Evolutionary conservation across 2,113 vertebrate genomes (phyloP).

Genomic region (Brienomyrus longianalis): DNA sequence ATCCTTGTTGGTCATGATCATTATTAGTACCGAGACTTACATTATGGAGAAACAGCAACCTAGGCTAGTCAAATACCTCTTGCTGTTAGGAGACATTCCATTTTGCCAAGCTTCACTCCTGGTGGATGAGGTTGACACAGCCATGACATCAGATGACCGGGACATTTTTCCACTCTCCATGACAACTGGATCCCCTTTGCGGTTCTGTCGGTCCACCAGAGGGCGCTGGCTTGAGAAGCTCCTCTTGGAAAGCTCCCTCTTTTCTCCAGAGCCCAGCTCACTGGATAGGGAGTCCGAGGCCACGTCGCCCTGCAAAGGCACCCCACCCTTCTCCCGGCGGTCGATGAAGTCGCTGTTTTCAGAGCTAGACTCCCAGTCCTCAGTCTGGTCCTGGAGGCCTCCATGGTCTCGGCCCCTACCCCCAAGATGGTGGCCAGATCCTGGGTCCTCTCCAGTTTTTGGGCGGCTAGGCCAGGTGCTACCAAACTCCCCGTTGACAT

Average conservation of each 20-base stretch:
- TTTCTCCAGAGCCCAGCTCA: constrained; percentile 68
- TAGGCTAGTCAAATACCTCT: constrained; percentile 62
- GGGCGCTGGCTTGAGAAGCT: constrained; percentile 97
- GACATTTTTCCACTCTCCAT: constrained; percentile 68
- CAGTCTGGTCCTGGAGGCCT: constrained; percentile 67
- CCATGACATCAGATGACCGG: constrained; percentile 60
- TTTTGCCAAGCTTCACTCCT: constrained; percentile 79
- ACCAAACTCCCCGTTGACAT: constrained; percentile 63
- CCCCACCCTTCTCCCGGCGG: constrained; percentile 71
- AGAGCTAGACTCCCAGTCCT: constrained; percentile 94
- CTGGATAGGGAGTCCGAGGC: constrained; percentile 61
- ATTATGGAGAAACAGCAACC: background rate
- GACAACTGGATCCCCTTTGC: constrained; percentile 75
- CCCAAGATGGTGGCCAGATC: constrained; percentile 51
- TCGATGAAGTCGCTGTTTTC: constrained; percentile 94
- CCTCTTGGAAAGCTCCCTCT: constrained; percentile 87
- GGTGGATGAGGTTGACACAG: constrained; percentile 56
- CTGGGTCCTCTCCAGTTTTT: constrained; percentile 67
- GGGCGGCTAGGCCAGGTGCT: constrained; percentile 72
- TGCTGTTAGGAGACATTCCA: constrained; percentile 67
- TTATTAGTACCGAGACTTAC: background rate
- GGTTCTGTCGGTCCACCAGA: constrained; percentile 81
- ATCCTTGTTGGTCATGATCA: background rate
- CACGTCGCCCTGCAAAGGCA: constrained; percentile 53
- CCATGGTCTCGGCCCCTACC: constrained; percentile 56